These are phyloP conservation scores for Liodrosophila aerea DNA, from an alignment of 2,888 invertebrate genomes.

Conservation along the genomic window DNA sequence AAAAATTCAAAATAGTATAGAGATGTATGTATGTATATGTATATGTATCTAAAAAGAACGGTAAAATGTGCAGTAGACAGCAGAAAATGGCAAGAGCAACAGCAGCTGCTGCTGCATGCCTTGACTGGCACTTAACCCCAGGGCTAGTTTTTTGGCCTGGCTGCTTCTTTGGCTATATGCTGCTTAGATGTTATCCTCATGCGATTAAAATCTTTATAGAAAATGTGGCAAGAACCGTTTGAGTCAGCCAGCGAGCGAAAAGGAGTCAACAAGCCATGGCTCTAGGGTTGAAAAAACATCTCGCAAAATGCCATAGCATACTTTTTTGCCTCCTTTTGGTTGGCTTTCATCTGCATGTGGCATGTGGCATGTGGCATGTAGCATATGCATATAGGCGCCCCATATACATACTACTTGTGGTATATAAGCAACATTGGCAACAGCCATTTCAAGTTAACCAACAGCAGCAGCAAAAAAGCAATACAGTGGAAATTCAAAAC, in stretches of 20 bases:
- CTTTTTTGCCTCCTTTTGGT: slow-evolving; percentile 57
- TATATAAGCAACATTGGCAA: neutral
- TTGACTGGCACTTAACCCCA: slow-evolving; percentile 58
- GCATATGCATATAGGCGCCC: slow-evolving; percentile 5
- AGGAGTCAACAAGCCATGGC: slow-evolving; percentile 6
- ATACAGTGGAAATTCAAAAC: neutral
- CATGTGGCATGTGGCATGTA: slow-evolving; percentile 17
- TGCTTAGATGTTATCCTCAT: slow-evolving; percentile 9
- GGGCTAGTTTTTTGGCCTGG: slow-evolving; percentile 55
- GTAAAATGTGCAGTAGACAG: slow-evolving; percentile 31
- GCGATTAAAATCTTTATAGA: slow-evolving; percentile 63
- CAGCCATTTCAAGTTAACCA: too few species aligned
- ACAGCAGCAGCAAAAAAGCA: too few species aligned
- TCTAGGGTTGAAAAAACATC: slow-evolving; percentile 56
- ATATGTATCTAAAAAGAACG: slow-evolving; percentile 17
- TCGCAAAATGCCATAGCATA: slow-evolving; percentile 66
- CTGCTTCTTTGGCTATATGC: slow-evolving; percentile 8
- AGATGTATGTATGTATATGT: too few species aligned
- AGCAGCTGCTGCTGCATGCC: slow-evolving; percentile 39
- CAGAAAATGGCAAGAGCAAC: slow-evolving; percentile 15
- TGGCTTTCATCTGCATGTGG: slow-evolving; percentile 46
- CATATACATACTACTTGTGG: neutral
- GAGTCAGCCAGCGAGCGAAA: slow-evolving; percentile 35
- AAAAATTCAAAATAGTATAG: neutral
- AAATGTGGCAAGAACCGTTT: slow-evolving; percentile 21